Evolutionary conservation across 2,888 invertebrate genomes (phyloP).

Genomic region (Syrphus vitripennis): DNA sequence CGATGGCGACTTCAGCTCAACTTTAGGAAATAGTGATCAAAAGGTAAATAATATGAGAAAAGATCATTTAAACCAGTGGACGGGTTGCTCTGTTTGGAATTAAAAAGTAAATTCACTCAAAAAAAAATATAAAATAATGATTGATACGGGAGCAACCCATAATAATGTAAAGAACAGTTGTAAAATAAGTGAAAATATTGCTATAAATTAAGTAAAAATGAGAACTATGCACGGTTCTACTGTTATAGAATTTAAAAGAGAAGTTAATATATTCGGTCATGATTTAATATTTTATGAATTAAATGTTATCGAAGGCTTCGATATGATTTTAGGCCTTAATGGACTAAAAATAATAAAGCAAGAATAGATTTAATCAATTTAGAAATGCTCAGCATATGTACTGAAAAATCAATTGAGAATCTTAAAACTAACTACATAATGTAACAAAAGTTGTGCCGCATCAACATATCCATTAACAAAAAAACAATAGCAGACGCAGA

Average conservation of each 20-base stretch:
- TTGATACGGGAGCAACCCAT: not conserved
- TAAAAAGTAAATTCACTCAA: not conserved
- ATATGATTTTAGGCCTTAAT: not conserved
- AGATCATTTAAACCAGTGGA: constrained; percentile 1
- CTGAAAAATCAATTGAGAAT: not conserved
- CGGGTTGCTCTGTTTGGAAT: constrained; percentile 5
- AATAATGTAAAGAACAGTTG: not conserved
- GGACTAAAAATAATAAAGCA: not conserved
- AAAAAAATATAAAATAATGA: not conserved
- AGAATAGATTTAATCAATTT: not conserved
- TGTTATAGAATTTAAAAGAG: no score
- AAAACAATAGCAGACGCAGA: no score
- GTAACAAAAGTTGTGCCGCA: no score
- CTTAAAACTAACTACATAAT: no score
- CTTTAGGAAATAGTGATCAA: not conserved
- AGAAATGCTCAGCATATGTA: not conserved
- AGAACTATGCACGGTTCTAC: no score
- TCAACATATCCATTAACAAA: no score
- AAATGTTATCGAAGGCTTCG: no score
- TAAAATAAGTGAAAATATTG: no score
- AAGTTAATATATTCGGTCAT: no score
- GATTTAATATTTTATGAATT: no score
- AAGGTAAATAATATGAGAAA: not conserved
- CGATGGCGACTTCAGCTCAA: not conserved
- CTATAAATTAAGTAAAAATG: no score